Evolutionary conservation across 2,797 vertebrate species (phyloP).

Genomic region (Anas georgica): DNA sequence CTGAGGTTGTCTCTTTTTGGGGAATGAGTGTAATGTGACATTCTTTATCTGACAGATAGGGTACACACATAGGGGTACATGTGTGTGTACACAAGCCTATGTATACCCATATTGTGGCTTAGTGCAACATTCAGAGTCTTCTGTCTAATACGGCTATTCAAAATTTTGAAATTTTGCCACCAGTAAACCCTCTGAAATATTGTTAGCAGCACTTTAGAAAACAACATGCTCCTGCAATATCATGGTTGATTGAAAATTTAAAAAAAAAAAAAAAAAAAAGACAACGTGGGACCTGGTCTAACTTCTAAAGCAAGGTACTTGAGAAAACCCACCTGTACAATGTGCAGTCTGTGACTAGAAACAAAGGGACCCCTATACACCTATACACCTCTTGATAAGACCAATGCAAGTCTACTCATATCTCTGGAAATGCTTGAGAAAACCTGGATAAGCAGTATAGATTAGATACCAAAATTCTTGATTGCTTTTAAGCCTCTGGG

Average conservation of each 20-base stretch:
- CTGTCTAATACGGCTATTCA: background rate
- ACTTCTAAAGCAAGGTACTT: background rate
- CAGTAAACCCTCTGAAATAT: background rate
- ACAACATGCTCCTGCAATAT: background rate
- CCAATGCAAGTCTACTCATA: background rate
- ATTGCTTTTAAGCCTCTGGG: background rate
- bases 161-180: background rate
- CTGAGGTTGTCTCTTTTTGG: background rate
- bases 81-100: background rate
- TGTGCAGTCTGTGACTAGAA: background rate
- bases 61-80: too few relatives aligned
- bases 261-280: background rate
- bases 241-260: background rate
- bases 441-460: background rate
- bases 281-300: background rate
- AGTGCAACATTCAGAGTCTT: background rate
- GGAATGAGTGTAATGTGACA: background rate
- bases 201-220: background rate
- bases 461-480: background rate
- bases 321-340: background rate
- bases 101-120: background rate
- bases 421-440: background rate
- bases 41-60: background rate
- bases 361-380: accelerated
- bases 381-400: background rate